Base-by-base conservation (phyloP, 2,113 vertebrate genomes). In the Picathartes gymnocephalus region DNA sequence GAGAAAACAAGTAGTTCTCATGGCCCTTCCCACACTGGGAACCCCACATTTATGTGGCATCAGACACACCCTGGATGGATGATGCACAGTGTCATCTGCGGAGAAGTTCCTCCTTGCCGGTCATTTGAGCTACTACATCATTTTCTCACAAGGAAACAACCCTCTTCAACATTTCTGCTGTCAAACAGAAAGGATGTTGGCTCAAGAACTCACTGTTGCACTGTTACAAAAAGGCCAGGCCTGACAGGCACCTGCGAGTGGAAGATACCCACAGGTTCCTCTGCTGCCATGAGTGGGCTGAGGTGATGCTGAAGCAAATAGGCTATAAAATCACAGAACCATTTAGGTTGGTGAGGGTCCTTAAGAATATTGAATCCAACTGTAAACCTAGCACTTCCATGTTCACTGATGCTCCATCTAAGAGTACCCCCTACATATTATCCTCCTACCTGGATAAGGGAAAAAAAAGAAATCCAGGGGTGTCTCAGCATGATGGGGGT, bases 31-130 rank as follows among this genome's bases (percentile, higher is more conserved):
- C 35, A 57, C 0, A 1, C 35, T 35, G 30, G 16, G 31, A 88
- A 30, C 10, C n/a, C 20, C 4, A 0, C 1, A 0, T 6, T 65
- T 0, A 0, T 17, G 31, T 0, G 0, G 8, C 48, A 77, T 42
- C 23, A n/a, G 31, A 22, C 10, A 44, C n/a, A 62, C 11, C 15
- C 25, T 30, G 8, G 9, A 13, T 28, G 40, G 19, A 23, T 70
- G 66, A 62, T 35, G 30, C 35, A 53, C 25, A 33, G 64, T 10
- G 28, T 14, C 3, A 2, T 15, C 39, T 1, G 0, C 31, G 22
- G 19, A 61, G 19, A 61, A 1, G 21, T 57, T 89, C 77, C 35
- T 64, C 24, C 10, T 60, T 92, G 68, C 23, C 25, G 16, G 19
- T 68, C 40, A 31, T 66, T 50, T 57, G 21, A 74, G 56, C 25